A percentile compares a stretch with the other conserved stretches of the same genome.
phyloP scores from a whole-genome alignment of 2,888 invertebrate genomes.

The Parelbella ahira region DNA sequence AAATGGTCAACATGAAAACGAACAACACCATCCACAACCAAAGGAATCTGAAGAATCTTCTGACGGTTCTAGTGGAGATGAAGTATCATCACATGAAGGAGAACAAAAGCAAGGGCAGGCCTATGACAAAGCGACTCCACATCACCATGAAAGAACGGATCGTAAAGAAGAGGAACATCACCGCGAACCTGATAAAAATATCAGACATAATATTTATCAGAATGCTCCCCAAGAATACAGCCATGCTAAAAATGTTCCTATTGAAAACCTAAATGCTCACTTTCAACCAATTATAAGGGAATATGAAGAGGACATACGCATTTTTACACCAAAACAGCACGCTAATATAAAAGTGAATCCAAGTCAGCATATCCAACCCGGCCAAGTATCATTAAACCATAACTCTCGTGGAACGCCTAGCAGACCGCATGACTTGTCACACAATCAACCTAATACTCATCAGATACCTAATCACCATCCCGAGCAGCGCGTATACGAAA shows the following conservation, averaged over 20 bases:
- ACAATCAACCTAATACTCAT: conserved; percentile 30
- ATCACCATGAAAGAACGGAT: conserved; percentile 31
- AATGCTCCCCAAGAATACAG: conserved; percentile 29
- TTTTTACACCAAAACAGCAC: conserved; percentile 40
- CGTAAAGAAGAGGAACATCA: conserved; percentile 34
- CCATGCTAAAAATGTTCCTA: conserved; percentile 24
- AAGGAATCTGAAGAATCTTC: conserved; percentile 31
- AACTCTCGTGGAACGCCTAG: conserved; percentile 27
- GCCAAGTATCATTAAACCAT: conserved; percentile 30
- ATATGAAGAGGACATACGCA: conserved; percentile 55
- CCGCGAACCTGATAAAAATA: conserved; percentile 19
- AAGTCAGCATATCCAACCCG: conserved; percentile 43
- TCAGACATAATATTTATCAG: conserved; percentile 29
- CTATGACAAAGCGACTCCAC: conserved; percentile 7
- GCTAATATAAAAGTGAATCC: conserved; percentile 54
- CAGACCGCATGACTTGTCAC: conserved; percentile 27
- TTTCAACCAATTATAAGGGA: conserved; percentile 45
- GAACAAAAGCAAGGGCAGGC: conserved; percentile 11
- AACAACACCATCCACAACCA: conserved; percentile 17
- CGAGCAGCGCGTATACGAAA: conserved; percentile 49
- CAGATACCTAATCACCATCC: conserved; percentile 32
- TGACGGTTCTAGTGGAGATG: conserved; percentile 27
- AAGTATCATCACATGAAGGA: conserved; percentile 8
- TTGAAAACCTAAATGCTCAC: conserved; percentile 34
- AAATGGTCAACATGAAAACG: conserved; percentile 30